Evolutionary conservation across 2,888 invertebrate species (phyloP), one percentile per base, ranked within the genome.

Genomic region (Thecocarcelia acutangulata): DNA sequence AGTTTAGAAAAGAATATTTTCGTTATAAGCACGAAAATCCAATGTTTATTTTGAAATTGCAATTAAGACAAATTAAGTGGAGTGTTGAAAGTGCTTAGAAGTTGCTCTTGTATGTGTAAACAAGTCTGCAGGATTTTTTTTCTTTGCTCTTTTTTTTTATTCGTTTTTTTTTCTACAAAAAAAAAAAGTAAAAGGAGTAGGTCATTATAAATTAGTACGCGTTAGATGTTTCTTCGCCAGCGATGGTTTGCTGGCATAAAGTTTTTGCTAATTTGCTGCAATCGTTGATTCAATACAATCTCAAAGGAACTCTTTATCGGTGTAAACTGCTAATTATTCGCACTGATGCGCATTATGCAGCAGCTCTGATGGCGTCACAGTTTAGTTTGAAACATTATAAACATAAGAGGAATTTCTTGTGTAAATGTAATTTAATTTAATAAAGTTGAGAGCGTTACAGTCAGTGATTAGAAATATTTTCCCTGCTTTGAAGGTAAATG

Each of bases 151-250:
- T 48, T n/a, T 48, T 12, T 37, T 24, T 5, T 50, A 12, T 15
- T 19, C 12, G n/a, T 48, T 12, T 37, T 24, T 5, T 50, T 15
- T 15, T 19, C 12, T 37, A 19, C 15, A 12, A 3, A 1, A 3
- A 33, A 33, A 3, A 9, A 33, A 56, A n/a, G n/a, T n/a, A 73
- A 56, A 42, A 61, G 70, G 70, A 70, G 70, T 78, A 72, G 70
- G 70, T 78, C 72, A 78, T 66, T 78, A 72, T 44, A 66, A 70
- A 78, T 78, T 58, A 66, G 78, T 66, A 19, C 72, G 28, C 44
- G 37, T 72, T 78, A 42, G 8, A 40, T 56, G 42, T 66, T 54
- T n/a, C 15, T 21, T 15, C 3, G 19, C 3, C 28, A 46, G 21
- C 15, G 8, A 33, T 52, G n/a, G 11, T 54, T n/a, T 61, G n/a